Percentiles rank a stretch among this genome's conserved stretches.
These are phyloP conservation scores for Radopholus similis DNA, from an alignment of 1,140 invertebrate species.

Conservation along the genomic window DNA sequence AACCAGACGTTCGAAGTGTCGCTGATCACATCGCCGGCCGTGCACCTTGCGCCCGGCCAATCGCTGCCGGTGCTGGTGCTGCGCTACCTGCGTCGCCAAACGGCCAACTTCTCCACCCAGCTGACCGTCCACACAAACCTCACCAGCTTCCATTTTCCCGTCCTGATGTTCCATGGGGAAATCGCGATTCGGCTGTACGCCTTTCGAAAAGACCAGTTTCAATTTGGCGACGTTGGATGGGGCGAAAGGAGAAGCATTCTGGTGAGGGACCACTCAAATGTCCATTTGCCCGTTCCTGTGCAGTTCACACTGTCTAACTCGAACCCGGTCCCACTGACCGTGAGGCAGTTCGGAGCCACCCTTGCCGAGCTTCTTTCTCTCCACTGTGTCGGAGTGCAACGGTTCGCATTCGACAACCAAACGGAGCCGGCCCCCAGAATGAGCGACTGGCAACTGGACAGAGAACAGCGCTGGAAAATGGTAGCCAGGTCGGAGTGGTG, in stretches of 20 bases:
- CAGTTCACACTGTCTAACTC: slow-evolving; percentile 31
- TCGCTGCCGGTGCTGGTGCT: slow-evolving; percentile 66
- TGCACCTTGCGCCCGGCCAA: slow-evolving; percentile 66
- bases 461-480: not conserved
- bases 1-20: slow-evolving; percentile 28
- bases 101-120: slow-evolving; percentile 67
- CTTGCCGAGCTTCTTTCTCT: not conserved
- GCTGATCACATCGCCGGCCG: slow-evolving; percentile 25
- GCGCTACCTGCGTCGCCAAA: slow-evolving; percentile 65
- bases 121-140: slow-evolving; percentile 73
- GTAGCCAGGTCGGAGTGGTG: not conserved
- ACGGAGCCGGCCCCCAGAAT: too few species aligned
- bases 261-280: slow-evolving; percentile 3
- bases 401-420: not conserved
- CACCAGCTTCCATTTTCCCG: slow-evolving; percentile 69
- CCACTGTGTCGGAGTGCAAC: not conserved
- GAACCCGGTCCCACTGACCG: slow-evolving; percentile 24
- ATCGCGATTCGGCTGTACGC: slow-evolving; percentile 64
- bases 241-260: slow-evolving; percentile 68
- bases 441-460: not conserved
- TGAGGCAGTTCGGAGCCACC: not conserved
- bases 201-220: slow-evolving; percentile 66
- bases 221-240: slow-evolving; percentile 74
- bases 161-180: slow-evolving; percentile 74
- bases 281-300: not conserved